These are phyloP conservation scores for Exephanes ischioxanthus DNA, from an alignment of 2,888 invertebrate genomes.

Conservation along the genomic window DNA sequence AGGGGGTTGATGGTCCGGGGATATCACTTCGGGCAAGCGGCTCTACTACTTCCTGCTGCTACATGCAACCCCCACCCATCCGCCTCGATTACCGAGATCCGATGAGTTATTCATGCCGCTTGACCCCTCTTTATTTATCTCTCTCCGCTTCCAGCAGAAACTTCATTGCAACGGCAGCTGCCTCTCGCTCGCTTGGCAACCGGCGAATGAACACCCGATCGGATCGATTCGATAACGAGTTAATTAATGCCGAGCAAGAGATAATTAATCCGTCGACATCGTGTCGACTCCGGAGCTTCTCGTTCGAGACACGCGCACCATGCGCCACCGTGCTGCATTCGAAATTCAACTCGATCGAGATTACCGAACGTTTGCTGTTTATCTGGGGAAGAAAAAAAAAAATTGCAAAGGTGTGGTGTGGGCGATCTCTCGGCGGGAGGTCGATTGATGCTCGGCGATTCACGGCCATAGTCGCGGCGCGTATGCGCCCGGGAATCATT, in stretches of 20 bases:
- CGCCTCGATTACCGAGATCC: neutral
- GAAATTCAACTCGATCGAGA: neutral
- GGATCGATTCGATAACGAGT: slow-evolving; percentile 28
- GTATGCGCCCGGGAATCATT: slow-evolving; percentile 24
- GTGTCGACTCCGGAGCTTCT: slow-evolving; percentile 3
- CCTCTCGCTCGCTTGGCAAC: neutral
- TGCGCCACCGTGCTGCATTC: neutral
- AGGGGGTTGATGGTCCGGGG: slow-evolving; percentile 15
- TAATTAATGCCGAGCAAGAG: slow-evolving; percentile 29
- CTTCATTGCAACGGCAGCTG: neutral
- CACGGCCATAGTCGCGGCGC: slow-evolving; percentile 22
- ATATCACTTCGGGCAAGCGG: neutral
- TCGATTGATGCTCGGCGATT: slow-evolving; percentile 45
- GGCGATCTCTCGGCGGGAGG: slow-evolving; percentile 26
- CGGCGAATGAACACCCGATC: slow-evolving; percentile 5
- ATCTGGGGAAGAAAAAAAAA: neutral
- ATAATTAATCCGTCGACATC: slow-evolving; percentile 29
- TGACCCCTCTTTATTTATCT: slow-evolving; percentile 15
- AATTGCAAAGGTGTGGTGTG: slow-evolving; percentile 9
- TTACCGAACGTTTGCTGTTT: too few species aligned
- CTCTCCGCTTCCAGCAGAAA: neutral
- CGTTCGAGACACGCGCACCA: neutral
- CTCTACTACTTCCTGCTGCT: slow-evolving; percentile 32
- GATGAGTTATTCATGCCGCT: slow-evolving; percentile 50
- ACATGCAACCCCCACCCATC: neutral